Conservation (phyloP, 2,888 invertebrate genomes). For the Zaprionus bogoriensis region DNA sequence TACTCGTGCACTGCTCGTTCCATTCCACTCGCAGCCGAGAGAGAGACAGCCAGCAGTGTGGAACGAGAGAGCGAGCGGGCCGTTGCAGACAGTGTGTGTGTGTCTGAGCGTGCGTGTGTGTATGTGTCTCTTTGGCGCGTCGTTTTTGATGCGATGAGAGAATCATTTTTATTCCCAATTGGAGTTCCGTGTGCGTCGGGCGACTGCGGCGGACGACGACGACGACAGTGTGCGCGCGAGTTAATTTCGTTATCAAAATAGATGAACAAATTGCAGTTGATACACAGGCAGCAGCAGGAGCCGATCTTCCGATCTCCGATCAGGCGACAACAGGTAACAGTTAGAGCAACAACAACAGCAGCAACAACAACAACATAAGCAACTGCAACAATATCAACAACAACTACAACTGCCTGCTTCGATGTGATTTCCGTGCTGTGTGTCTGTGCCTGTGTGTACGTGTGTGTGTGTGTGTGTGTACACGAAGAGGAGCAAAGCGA, state of each 20-base stretch:
- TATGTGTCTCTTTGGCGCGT: conserved; percentile 26
- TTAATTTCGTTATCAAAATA: conserved; percentile 20
- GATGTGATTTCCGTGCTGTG: conserved; percentile 35
- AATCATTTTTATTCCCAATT: conserved; percentile 62
- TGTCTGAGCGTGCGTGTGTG: background rate
- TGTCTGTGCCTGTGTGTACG: conserved; percentile 29
- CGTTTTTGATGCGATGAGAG: conserved; percentile 56
- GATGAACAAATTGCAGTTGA: conserved; percentile 51
- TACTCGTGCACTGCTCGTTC: background rate
- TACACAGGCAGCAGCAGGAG: conserved; percentile 54
- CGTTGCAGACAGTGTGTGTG: background rate
- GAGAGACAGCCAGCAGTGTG: background rate
- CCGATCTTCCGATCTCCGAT: conserved; percentile 30
- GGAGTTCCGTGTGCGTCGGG: conserved; percentile 68
- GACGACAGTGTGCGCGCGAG: conserved; percentile 50
- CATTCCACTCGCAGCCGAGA: conserved; percentile 27
- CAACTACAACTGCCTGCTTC: conserved; percentile 1
- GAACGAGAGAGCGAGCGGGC: conserved; percentile 8
- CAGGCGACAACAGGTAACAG: conserved; percentile 27
- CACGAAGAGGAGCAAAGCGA: conserved; percentile 19
- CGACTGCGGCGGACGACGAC: conserved; percentile 53
- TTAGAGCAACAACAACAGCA: conserved; percentile 8
- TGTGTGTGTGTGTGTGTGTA: conserved; percentile 17
- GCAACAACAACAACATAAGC: conserved; percentile 2
- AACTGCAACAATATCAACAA: conserved; percentile 9